Base-by-base conservation (phyloP, 2,797 vertebrate genomes). In the Microchirus variegatus region DNA sequence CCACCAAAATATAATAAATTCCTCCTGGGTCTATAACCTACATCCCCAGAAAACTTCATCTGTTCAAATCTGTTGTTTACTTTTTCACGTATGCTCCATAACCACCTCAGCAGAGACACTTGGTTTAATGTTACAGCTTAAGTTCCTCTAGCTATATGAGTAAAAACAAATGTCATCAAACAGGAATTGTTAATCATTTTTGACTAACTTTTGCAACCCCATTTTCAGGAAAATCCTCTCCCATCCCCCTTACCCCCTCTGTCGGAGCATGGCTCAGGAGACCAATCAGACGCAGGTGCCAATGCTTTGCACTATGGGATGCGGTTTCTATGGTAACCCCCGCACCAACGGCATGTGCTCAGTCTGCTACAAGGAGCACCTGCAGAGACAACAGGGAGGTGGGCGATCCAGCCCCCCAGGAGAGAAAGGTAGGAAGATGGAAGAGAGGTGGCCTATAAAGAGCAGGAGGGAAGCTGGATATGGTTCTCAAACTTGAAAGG, bases 281-380 rank as follows among this genome's bases (percentile, higher is more conserved):
- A 95, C 95, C 17, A 96, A 96, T 91, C 95, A 95, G 84, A 95
- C 95, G 2, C 95, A 95, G 90, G 95, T 95, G 87, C 95, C 95
- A 66, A 95, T 96, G 93, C 89, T 96, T 89, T 96, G 95, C 71
- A 92, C 94, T 80, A 95, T 93, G 64, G 95, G 95, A 91, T 96
- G 95, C 4, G 95, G 95, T 63, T 96, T 96, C 89, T 96, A 96
- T 54, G 95, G 95, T 85, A 96, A 95, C 82, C 95, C 95, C 63
- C 94, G 95, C 54, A 96, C 93, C 91, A 95, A 95, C 26, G 95
- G 95, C 82, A 96, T 96, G 95, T 96, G 95, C 84, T 96, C 95
- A 0, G 93, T 96, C 74, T 96, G 95, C 94, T 96, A 96, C 48
- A 96, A 96, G 90, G 95, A 96, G 85, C 94, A 95, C 84, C 93